Evolutionary conservation across 2,888 invertebrate species (phyloP).

Genomic region (Poecilus cupreus): DNA sequence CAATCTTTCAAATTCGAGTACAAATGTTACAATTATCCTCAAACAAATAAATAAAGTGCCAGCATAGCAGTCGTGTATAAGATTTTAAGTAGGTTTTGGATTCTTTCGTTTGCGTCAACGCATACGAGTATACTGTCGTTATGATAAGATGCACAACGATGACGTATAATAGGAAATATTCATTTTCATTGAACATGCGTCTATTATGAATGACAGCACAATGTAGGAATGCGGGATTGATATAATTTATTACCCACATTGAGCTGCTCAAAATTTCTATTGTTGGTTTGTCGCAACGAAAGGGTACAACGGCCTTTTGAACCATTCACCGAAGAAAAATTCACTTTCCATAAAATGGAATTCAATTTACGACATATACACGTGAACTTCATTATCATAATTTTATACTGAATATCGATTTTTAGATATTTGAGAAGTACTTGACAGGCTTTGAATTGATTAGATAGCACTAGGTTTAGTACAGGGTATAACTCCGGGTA

Average conservation of each 20-base stretch:
- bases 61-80: no score
- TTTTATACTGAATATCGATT: background rate
- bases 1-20: no score
- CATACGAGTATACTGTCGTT: background rate
- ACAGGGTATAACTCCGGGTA: no score
- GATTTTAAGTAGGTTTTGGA: background rate
- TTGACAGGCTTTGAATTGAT: no score
- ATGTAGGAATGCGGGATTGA: slow-evolving; percentile 30
- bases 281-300: background rate
- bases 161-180: slow-evolving; percentile 30
- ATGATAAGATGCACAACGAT: slow-evolving; percentile 17
- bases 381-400: background rate
- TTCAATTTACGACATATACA: background rate
- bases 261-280: slow-evolving; percentile 3
- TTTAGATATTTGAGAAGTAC: background rate
- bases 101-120: background rate
- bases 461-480: no score
- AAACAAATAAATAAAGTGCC: no score
- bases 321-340: background rate
- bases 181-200: slow-evolving; percentile 39
- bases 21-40: no score
- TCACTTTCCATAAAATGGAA: slow-evolving; percentile 10
- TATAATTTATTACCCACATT: slow-evolving; percentile 48
- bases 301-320: slow-evolving; percentile 11
- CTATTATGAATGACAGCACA: slow-evolving; percentile 22